Evolutionary conservation across 2,113 vertebrate genomes (phyloP).

Genomic region (Laticauda laticaudata): DNA sequence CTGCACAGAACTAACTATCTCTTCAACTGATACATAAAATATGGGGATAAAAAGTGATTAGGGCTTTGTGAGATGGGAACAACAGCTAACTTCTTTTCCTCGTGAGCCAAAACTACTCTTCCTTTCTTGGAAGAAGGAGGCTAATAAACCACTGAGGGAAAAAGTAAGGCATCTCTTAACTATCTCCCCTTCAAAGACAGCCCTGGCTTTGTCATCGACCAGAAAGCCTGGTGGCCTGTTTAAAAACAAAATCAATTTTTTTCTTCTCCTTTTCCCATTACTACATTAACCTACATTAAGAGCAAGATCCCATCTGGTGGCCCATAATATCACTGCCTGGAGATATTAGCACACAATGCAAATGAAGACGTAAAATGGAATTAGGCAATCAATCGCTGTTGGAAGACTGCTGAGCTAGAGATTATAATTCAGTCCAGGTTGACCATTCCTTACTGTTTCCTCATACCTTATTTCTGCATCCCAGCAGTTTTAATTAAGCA

Average conservation of each 20-base stretch:
- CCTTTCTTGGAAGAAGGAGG: neutral
- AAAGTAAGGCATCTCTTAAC: neutral
- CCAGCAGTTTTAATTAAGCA: slow-evolving; percentile 79
- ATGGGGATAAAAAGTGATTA: neutral
- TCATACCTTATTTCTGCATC: neutral
- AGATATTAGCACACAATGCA: slow-evolving; percentile 59
- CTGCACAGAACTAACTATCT: neutral
- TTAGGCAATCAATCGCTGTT: slow-evolving; percentile 80
- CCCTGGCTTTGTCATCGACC: neutral
- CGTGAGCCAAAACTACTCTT: neutral
- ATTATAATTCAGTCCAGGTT: slow-evolving; percentile 67
- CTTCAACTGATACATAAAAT: neutral
- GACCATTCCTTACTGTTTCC: slow-evolving; percentile 45
- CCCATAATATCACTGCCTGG: slow-evolving; percentile 54
- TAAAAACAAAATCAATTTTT: slow-evolving; percentile 35
- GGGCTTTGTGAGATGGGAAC: neutral
- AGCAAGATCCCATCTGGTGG: slow-evolving; percentile 60
- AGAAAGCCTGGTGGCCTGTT: slow-evolving; percentile 45
- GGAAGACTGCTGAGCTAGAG: slow-evolving; percentile 67
- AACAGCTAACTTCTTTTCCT: neutral
- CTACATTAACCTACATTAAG: slow-evolving; percentile 47
- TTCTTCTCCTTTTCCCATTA: slow-evolving; percentile 43
- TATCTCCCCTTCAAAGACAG: too few relatives aligned
- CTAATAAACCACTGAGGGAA: neutral
- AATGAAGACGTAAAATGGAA: slow-evolving; percentile 77